Evolutionary conservation across 2,888 invertebrate species (phyloP).

Genomic region (Pyrgus malvae): DNA sequence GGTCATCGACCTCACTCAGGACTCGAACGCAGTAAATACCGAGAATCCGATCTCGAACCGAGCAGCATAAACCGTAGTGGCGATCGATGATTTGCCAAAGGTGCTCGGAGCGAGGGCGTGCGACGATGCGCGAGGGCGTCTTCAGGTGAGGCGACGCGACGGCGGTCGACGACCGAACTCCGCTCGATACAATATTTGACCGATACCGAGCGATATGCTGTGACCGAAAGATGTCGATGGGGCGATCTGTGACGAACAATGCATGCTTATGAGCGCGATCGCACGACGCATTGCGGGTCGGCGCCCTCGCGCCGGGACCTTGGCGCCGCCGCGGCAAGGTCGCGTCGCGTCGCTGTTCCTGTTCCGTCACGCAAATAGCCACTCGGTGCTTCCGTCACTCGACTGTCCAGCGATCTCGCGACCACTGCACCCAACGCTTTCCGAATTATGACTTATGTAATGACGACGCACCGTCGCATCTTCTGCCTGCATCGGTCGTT

Average conservation of each 20-base stretch:
- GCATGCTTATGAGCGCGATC: slow-evolving; percentile 16
- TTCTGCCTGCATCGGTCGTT: too few relatives aligned
- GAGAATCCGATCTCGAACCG: slow-evolving; percentile 12
- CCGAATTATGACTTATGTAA: too few relatives aligned
- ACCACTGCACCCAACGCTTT: too few relatives aligned
- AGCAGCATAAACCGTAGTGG: slow-evolving; percentile 87
- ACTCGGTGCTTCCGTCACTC: background rate
- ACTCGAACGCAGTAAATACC: slow-evolving; percentile 12
- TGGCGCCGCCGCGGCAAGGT: slow-evolving; percentile 59
- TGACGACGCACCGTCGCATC: too few relatives aligned
- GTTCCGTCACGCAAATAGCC: slow-evolving; percentile 14
- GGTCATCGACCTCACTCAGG: slow-evolving; percentile 15
- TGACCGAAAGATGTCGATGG: background rate
- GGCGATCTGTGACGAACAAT: slow-evolving; percentile 3
- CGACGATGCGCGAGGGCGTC: slow-evolving; percentile 20
- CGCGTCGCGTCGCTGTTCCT: slow-evolving; percentile 48
- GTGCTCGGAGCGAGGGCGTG: slow-evolving; percentile 1
- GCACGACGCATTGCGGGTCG: slow-evolving; percentile 40
- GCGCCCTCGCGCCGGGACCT: slow-evolving; percentile 45
- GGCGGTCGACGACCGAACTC: background rate
- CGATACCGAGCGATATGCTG: slow-evolving; percentile 4
- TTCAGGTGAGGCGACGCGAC: slow-evolving; percentile 22
- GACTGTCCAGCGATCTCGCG: background rate
- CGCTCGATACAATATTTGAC: slow-evolving; percentile 6
- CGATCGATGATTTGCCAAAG: slow-evolving; percentile 92